Conservation (phyloP, 2,888 invertebrate species). For the Heteromurus nitidus region DNA sequence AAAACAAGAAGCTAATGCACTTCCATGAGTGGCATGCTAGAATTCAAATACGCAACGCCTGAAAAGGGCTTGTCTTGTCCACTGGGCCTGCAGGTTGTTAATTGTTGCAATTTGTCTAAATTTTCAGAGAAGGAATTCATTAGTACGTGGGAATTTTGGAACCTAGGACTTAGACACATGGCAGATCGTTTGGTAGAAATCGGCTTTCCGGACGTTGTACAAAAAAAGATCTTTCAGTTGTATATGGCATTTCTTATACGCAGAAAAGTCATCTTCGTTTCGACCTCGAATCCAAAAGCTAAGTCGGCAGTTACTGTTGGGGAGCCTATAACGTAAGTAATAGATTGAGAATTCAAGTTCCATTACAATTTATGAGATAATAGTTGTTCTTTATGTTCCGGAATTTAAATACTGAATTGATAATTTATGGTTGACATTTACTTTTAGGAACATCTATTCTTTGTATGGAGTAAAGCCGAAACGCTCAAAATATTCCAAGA, state of each 20-base stretch:
- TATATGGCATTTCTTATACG: constrained; percentile 62
- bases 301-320: constrained; percentile 25
- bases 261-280: constrained; percentile 56
- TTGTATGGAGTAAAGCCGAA: background rate
- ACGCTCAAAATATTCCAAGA: background rate
- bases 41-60: too few species aligned
- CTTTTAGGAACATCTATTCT: constrained; percentile 21
- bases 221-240: constrained; percentile 65
- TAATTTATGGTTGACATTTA: too few species aligned
- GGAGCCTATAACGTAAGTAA: constrained; percentile 49
- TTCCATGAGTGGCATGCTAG: too few species aligned
- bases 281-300: background rate
- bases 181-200: constrained; percentile 64
- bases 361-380: background rate
- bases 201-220: constrained; percentile 67
- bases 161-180: constrained; percentile 63
- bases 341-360: background rate
- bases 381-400: background rate
- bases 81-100: too few species aligned
- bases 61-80: too few species aligned
- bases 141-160: constrained; percentile 67
- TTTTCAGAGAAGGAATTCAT: background rate
- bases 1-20: too few species aligned
- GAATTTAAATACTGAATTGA: background rate
- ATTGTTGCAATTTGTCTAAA: background rate